These are phyloP conservation scores for Pseudomyrmex dendroicus DNA, from an alignment of 1,140 invertebrate genomes.

Conservation along the genomic window DNA sequence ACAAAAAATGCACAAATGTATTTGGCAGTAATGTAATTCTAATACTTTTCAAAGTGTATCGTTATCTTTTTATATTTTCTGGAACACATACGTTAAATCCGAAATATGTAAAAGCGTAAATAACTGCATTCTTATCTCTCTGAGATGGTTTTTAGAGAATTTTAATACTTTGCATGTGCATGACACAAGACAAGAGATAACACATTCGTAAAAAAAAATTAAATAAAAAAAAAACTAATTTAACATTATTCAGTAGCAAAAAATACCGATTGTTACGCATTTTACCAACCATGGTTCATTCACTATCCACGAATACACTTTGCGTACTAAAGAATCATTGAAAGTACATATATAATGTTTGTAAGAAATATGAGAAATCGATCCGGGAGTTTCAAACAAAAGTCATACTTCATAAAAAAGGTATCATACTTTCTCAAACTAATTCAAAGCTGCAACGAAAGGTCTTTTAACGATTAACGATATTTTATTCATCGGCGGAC, in stretches of 20 bases:
- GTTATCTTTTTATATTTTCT: neutral
- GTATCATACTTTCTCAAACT: neutral
- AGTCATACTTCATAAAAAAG: neutral
- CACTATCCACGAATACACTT: neutral
- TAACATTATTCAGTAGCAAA: constrained; percentile 32
- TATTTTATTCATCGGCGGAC: constrained; percentile 71
- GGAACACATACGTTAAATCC: neutral
- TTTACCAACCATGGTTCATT: constrained; percentile 59
- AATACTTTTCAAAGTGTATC: constrained; percentile 15
- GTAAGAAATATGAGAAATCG: neutral
- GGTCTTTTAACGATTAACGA: neutral
- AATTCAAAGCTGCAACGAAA: neutral
- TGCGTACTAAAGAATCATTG: constrained; percentile 6
- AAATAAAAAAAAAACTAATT: constrained; percentile 7
- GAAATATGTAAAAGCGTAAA: neutral
- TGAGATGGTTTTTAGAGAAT: constrained; percentile 18
- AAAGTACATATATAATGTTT: neutral
- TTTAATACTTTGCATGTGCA: neutral
- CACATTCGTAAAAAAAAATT: neutral
- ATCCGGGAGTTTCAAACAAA: too few species aligned
- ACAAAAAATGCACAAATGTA: neutral
- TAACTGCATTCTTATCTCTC: neutral
- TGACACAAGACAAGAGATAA: too few species aligned
- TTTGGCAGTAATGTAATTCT: constrained; percentile 14
- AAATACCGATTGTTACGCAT: constrained; percentile 54